These are phyloP conservation scores for Pipistrellus pygmaeus DNA, from an alignment of 2,797 vertebrate genomes.

Conservation along the genomic window DNA sequence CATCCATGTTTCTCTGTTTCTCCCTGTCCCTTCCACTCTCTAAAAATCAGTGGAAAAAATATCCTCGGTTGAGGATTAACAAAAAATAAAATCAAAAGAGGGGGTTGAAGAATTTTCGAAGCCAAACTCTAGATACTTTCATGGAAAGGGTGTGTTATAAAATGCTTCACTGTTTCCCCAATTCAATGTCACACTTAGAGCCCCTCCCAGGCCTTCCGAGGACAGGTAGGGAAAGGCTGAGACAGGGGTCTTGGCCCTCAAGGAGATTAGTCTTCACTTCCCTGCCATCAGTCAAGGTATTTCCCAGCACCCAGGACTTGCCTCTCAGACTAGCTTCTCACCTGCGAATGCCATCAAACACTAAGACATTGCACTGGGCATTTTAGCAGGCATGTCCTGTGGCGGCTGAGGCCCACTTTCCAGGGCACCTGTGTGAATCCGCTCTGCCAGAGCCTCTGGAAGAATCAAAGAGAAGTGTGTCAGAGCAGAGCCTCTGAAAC, in stretches of 20 bases:
- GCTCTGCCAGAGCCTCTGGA: constrained; percentile 29
- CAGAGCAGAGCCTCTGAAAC: not conserved
- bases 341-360: constrained; percentile 11
- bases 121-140: not conserved
- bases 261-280: not conserved
- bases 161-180: not conserved
- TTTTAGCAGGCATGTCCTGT: not conserved
- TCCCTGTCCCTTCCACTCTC: too few species aligned
- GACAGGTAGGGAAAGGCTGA: not conserved
- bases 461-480: constrained; percentile 46
- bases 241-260: not conserved
- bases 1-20: too few species aligned
- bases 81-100: not conserved
- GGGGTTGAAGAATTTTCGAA: not conserved
- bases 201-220: not conserved
- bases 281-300: not conserved
- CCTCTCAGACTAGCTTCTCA: not conserved
- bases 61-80: too few species aligned
- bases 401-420: not conserved
- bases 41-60: too few species aligned
- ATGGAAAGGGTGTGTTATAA: too few species aligned
- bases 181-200: not conserved
- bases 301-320: not conserved
- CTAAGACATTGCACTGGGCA: not conserved
- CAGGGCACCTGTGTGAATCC: not conserved